Percentiles rank a stretch among this genome's conserved stretches.
These are phyloP conservation scores for Nyctereutes procyonoides DNA, from an alignment of 2,113 vertebrate species.

Conservation along the genomic window DNA sequence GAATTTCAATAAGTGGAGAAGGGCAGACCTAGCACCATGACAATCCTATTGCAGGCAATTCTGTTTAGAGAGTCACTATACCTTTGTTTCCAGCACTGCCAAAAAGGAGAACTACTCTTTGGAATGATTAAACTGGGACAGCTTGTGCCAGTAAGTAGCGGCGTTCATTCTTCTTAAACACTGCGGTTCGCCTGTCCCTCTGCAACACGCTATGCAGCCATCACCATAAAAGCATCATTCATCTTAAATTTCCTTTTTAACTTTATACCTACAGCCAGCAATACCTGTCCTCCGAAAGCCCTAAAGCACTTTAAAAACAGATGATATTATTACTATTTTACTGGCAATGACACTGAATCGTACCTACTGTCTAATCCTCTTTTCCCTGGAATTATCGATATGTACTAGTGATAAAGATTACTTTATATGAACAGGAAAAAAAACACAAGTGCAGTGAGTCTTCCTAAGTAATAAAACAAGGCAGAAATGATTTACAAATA, in stretches of 20 bases:
- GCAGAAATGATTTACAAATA: slow-evolving; percentile 55
- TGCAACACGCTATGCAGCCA: slow-evolving; percentile 74
- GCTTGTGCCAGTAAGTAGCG: slow-evolving; percentile 58
- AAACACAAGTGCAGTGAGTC: background rate
- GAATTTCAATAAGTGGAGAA: slow-evolving; percentile 18
- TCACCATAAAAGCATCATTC: slow-evolving; percentile 74
- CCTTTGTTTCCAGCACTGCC: slow-evolving; percentile 37
- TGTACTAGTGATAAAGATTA: slow-evolving; percentile 48
- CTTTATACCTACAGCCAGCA: slow-evolving; percentile 65
- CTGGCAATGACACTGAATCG: slow-evolving; percentile 50
- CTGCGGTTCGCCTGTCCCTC: slow-evolving; percentile 49
- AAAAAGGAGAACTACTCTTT: slow-evolving; percentile 82
- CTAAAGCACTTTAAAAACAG: slow-evolving; percentile 74
- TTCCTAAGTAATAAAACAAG: slow-evolving; percentile 40
- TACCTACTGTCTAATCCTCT: slow-evolving; percentile 26
- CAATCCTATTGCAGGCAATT: background rate
- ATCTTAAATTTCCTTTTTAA: slow-evolving; percentile 76
- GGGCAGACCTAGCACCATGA: background rate
- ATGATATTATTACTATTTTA: slow-evolving; percentile 70
- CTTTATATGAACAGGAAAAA: slow-evolving; percentile 63
- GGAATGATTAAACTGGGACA: slow-evolving; percentile 80
- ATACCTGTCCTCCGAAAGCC: slow-evolving; percentile 66
- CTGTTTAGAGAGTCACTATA: slow-evolving; percentile 34
- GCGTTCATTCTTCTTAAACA: slow-evolving; percentile 68
- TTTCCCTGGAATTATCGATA: slow-evolving; percentile 51